Evolutionary conservation across 2,113 vertebrate species (phyloP).

Genomic region (Heterotilapia buettikoferi): DNA sequence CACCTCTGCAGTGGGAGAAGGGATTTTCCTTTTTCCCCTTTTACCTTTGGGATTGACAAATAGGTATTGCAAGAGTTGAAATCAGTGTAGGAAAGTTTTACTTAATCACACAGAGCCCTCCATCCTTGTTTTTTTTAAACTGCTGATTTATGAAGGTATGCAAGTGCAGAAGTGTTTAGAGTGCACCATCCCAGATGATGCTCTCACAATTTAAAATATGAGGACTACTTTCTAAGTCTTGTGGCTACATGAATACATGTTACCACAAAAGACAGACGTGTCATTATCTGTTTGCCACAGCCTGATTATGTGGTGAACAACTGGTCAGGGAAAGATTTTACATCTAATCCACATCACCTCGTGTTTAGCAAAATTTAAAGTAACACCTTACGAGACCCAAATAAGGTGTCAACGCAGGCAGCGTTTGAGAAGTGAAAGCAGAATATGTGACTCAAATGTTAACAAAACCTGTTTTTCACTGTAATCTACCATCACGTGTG

Average conservation of each 20-base stretch:
- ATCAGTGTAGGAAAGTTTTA: neutral
- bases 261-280: neutral
- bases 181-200: neutral
- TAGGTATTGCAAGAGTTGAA: slow-evolving; percentile 5
- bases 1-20: neutral
- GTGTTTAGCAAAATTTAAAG: neutral
- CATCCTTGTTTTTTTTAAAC: neutral
- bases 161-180: neutral
- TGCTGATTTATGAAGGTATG: neutral
- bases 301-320: neutral
- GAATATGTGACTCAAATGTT: neutral
- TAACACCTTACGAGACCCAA: neutral
- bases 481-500: neutral
- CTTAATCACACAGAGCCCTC: neutral
- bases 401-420: neutral
- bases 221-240: neutral
- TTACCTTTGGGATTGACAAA: slow-evolving; percentile 10
- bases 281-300: neutral
- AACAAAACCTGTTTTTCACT: neutral
- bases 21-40: neutral
- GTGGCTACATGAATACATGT: neutral
- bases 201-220: neutral
- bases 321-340: neutral
- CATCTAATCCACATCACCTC: neutral
- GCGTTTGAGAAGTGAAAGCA: neutral